Evolutionary conservation across 92 coral and sea anemone genomes (phyloP).

Genomic region (Epizoanthus scotinus): DNA sequence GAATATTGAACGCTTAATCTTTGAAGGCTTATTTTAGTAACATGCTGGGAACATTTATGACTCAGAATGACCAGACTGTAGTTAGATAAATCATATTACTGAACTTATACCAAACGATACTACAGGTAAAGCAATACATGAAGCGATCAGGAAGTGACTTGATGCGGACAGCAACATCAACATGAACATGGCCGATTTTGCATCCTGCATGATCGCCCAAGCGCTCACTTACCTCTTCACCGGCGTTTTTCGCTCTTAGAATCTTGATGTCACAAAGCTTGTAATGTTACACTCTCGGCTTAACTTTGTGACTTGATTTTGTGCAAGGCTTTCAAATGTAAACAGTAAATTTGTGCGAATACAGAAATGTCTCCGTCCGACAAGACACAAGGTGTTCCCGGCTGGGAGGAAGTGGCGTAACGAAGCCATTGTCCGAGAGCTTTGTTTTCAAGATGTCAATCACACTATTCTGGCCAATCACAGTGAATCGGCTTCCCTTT

Average conservation of each 20-base stretch:
- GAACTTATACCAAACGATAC: conserved; percentile 1
- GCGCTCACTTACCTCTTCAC: neutral
- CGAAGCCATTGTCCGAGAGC: conserved; percentile 7
- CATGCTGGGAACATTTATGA: conserved; percentile 3
- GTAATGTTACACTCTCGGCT: conserved; percentile 12
- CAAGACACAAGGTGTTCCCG: conserved; percentile 33
- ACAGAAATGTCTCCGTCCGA: neutral
- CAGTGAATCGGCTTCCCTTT: conserved; percentile 2
- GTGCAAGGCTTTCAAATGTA: conserved; percentile 17
- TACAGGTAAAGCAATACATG: neutral
- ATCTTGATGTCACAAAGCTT: neutral
- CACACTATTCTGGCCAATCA: conserved; percentile 22
- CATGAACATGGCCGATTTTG: conserved; percentile 40
- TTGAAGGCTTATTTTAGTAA: neutral
- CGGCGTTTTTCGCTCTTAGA: neutral
- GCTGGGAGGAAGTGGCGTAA: conserved; percentile 35
- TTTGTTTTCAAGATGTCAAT: conserved; percentile 28
- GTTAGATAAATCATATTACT: neutral
- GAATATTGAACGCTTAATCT: neutral
- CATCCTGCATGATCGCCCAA: conserved; percentile 19
- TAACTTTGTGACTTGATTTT: neutral
- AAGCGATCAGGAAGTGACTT: conserved; percentile 40
- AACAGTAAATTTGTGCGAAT: conserved; percentile 30
- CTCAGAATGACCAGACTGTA: neutral
- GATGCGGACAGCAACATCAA: conserved; percentile 30